phyloP scores from a whole-genome alignment of 2,113 vertebrate species.

The zebrafish (Danio rerio) region GRCz12tu NC_133191.1:55429501-55430000 shows the following conservation, averaged over 20 bases:
- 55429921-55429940: too few relatives aligned
- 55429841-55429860: too few relatives aligned
- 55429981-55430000: too few relatives aligned
- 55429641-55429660: not conserved
- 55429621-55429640: not conserved
- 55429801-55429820: too few relatives aligned
- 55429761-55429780: not conserved
- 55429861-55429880: too few relatives aligned
- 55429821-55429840: too few relatives aligned
- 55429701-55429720: not conserved
- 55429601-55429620: not conserved
- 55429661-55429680: slow-evolving; percentile 11
- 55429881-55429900: too few relatives aligned
- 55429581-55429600: slow-evolving; percentile 16
- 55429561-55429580: slow-evolving; percentile 10
- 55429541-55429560: slow-evolving; percentile 12
- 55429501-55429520: slow-evolving; percentile 36
- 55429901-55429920: too few relatives aligned
- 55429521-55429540: slow-evolving; percentile 49
- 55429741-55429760: not conserved
- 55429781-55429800: too few relatives aligned
- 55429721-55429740: not conserved
- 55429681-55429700: not conserved
- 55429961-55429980: too few relatives aligned
- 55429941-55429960: too few relatives aligned